Conservation (phyloP, 2,797 vertebrate genomes). For the Gobionotothen gibberifrons region DNA sequence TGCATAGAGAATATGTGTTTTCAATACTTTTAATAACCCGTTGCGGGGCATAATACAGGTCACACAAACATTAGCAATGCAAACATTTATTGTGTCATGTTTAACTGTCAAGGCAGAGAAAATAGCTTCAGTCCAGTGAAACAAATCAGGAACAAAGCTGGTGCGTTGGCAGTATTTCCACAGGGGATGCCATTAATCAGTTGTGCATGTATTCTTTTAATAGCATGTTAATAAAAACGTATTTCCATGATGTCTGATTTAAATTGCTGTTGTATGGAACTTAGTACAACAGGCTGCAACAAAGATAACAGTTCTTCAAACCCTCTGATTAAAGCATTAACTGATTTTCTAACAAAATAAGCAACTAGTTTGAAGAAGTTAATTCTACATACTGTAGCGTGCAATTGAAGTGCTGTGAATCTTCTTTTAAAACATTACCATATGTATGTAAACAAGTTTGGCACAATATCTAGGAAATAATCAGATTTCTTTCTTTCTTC, state of each 20-base stretch:
- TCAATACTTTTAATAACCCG: conserved; percentile 52
- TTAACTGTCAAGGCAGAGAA: conserved; percentile 49
- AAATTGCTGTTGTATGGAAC: conserved; percentile 2
- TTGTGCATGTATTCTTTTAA: conserved; percentile 12
- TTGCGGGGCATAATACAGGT: conserved; percentile 39
- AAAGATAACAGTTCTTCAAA: conserved; percentile 2
- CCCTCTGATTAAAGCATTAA: conserved; percentile 7
- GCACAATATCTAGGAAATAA: background rate
- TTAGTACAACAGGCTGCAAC: background rate
- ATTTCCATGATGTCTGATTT: background rate
- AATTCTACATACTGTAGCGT: background rate
- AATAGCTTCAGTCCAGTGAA: conserved; percentile 25
- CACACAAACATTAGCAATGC: conserved; percentile 69
- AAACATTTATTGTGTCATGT: conserved; percentile 60
- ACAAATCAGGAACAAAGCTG: conserved; percentile 50
- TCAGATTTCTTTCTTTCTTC: background rate
- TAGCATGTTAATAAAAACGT: conserved; percentile 2
- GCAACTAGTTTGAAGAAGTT: background rate
- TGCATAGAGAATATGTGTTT: conserved; percentile 59
- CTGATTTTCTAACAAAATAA: background rate
- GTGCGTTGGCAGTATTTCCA: conserved; percentile 47
- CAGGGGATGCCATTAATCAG: conserved; percentile 24
- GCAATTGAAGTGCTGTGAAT: background rate
- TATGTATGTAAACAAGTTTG: background rate
- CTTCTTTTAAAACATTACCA: conserved; percentile 8